Percentiles rank a stretch among this genome's conserved stretches.
Evolutionary conservation across 2,888 invertebrate species (phyloP).

Genomic region (Folsomia manolachei): DNA sequence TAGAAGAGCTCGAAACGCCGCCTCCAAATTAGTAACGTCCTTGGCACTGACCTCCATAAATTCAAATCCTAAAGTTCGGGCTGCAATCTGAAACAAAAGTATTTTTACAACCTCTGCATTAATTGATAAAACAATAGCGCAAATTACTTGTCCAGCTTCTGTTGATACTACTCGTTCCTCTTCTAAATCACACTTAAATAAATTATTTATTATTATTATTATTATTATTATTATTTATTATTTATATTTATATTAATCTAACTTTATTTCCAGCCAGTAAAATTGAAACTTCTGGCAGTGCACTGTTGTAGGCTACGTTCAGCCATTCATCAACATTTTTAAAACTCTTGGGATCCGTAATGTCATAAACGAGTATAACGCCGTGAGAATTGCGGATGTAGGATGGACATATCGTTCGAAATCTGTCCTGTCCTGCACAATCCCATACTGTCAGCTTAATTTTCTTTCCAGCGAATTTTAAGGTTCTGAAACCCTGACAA

Average conservation of each 20-base stretch:
- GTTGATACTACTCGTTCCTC: constrained; percentile 21
- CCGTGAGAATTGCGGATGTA: constrained; percentile 28
- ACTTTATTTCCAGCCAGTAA: constrained; percentile 26
- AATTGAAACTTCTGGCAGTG: constrained; percentile 16
- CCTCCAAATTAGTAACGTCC: constrained; percentile 80
- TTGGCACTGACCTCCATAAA: constrained; percentile 90
- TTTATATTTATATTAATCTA: too few relatives aligned
- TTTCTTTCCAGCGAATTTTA: constrained; percentile 23
- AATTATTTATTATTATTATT: too few relatives aligned
- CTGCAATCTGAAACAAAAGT: constrained; percentile 20
- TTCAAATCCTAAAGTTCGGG: constrained; percentile 54
- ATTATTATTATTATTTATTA: too few relatives aligned
- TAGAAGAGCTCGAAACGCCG: constrained; percentile 65
- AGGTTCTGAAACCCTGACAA: constrained; percentile 27
- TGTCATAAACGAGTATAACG: constrained; percentile 21
- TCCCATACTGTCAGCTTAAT: constrained; percentile 22
- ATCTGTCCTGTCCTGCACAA: constrained; percentile 20
- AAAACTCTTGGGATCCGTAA: constrained; percentile 19
- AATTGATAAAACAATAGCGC: too few relatives aligned
- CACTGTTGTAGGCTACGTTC: constrained; percentile 14
- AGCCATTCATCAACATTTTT: constrained; percentile 24
- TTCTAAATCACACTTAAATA: constrained; percentile 21
- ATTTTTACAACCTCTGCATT: constrained; percentile 10
- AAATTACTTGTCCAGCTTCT: constrained; percentile 19
- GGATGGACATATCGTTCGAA: constrained; percentile 21